A percentile compares a stretch with the other conserved stretches of the same genome.
Evolutionary conservation across 2,797 vertebrate species (phyloP).

Genomic region (Pipistrellus pipistrellus): DNA sequence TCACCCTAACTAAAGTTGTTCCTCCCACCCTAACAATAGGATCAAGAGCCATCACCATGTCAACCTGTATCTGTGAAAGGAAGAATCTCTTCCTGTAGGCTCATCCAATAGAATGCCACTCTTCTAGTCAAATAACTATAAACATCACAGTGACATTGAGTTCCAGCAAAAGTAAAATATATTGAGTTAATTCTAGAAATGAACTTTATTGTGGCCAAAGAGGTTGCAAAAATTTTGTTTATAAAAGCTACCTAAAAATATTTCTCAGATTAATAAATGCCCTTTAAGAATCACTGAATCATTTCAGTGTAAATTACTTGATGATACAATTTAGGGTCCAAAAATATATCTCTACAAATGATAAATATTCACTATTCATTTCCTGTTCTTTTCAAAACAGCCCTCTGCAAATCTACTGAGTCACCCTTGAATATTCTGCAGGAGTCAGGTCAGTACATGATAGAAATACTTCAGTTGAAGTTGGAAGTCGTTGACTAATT

Average conservation of each 20-base stretch:
- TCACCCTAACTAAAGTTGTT: background rate
- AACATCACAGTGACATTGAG: background rate
- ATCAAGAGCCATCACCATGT: background rate
- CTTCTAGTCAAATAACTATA: background rate
- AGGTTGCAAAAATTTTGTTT: conserved; percentile 3
- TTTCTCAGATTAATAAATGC: conserved; percentile 19
- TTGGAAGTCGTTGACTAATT: background rate
- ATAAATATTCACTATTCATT: background rate
- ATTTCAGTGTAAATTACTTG: conserved; percentile 17
- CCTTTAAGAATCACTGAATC: conserved; percentile 10
- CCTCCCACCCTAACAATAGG: background rate
- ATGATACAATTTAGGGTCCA: background rate
- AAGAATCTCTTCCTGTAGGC: background rate
- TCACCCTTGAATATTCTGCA: background rate
- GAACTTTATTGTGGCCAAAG: background rate
- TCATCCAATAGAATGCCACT: conserved; percentile 14
- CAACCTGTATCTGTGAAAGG: background rate
- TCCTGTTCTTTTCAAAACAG: background rate
- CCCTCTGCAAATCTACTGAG: background rate
- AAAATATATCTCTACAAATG: background rate
- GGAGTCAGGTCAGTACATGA: background rate
- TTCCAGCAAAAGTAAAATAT: background rate
- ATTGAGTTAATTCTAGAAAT: conserved; percentile 47
- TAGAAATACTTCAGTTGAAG: conserved; percentile 1
- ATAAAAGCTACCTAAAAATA: background rate